phyloP scores from a whole-genome alignment of 2,113 vertebrate genomes.

The Rhinolophus ferrumequinum region DNA sequence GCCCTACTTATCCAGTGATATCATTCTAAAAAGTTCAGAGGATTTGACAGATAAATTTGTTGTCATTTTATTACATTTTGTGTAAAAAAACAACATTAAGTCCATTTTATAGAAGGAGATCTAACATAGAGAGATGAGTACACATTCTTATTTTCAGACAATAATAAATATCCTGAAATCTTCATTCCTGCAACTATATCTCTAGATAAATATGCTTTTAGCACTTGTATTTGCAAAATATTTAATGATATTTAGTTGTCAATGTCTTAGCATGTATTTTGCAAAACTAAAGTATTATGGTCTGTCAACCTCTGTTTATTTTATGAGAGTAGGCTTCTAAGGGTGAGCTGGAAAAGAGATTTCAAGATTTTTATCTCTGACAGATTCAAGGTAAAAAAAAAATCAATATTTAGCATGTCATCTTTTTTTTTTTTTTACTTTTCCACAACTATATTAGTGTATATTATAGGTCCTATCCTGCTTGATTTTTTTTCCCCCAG shows the following conservation, averaged over 20 bases:
- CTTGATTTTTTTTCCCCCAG: neutral
- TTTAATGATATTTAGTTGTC: conserved; percentile 4
- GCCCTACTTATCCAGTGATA: neutral
- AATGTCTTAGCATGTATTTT: conserved; percentile 17
- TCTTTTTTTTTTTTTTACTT: conserved; percentile 21
- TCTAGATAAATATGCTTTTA: conserved; percentile 6
- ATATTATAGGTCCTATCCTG: neutral
- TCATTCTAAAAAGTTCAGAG: neutral
- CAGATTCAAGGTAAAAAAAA: conserved; percentile 51
- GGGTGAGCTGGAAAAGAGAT: neutral
- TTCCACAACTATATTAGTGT: neutral
- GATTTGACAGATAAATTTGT: neutral
- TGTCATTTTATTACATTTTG: conserved; percentile 1
- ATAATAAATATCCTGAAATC: neutral
- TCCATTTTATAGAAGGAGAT: neutral
- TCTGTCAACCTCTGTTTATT: neutral
- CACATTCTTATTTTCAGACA: conserved; percentile 19
- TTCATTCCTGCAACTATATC: neutral
- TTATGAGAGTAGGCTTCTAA: neutral
- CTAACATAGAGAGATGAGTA: conserved; percentile 2
- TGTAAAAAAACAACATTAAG: conserved; percentile 34
- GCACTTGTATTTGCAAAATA: conserved; percentile 2
- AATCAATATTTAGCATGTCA: neutral
- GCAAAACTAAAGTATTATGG: neutral
- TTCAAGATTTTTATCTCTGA: neutral